Percentiles rank a stretch among this genome's conserved stretches.
Evolutionary conservation across 2,797 vertebrate genomes (phyloP).

Genomic region (Apogon hyalosoma): DNA sequence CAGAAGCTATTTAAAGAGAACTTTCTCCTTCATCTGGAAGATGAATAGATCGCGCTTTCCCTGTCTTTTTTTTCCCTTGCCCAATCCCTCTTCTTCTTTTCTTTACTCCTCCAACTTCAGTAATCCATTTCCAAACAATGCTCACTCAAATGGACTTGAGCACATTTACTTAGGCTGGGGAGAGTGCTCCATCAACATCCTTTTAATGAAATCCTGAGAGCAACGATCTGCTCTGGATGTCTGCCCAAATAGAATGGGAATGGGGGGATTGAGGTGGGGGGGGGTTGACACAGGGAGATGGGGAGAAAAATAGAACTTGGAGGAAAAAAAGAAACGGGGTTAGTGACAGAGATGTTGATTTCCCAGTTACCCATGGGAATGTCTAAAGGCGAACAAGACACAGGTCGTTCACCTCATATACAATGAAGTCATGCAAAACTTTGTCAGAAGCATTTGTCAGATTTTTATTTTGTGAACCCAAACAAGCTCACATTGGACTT

Average conservation of each 20-base stretch:
- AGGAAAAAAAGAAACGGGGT: background rate
- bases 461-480: slow-evolving; percentile 11
- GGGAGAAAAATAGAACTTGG: slow-evolving; percentile 36
- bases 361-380: slow-evolving; percentile 56
- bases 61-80: slow-evolving; percentile 6
- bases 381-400: slow-evolving; percentile 26
- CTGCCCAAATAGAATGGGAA: slow-evolving; percentile 68
- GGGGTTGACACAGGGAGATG: slow-evolving; percentile 33
- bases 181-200: slow-evolving; percentile 80
- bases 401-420: slow-evolving; percentile 12
- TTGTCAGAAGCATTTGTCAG: too few relatives aligned
- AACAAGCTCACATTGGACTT: slow-evolving; percentile 2
- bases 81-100: slow-evolving; percentile 26
- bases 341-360: slow-evolving; percentile 51
- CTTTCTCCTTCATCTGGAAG: slow-evolving; percentile 48
- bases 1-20: slow-evolving; percentile 50
- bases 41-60: slow-evolving; percentile 52
- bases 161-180: slow-evolving; percentile 78
- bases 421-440: slow-evolving; percentile 22
- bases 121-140: slow-evolving; percentile 79
- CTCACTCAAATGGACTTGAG: slow-evolving; percentile 72
- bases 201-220: slow-evolving; percentile 81
- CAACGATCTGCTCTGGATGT: slow-evolving; percentile 72
- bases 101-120: slow-evolving; percentile 56
- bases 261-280: slow-evolving; percentile 26